Evolutionary conservation across 1,140 invertebrate genomes (phyloP), one percentile per base, ranked within the genome.

Genomic region (Bombus huntii): DNA sequence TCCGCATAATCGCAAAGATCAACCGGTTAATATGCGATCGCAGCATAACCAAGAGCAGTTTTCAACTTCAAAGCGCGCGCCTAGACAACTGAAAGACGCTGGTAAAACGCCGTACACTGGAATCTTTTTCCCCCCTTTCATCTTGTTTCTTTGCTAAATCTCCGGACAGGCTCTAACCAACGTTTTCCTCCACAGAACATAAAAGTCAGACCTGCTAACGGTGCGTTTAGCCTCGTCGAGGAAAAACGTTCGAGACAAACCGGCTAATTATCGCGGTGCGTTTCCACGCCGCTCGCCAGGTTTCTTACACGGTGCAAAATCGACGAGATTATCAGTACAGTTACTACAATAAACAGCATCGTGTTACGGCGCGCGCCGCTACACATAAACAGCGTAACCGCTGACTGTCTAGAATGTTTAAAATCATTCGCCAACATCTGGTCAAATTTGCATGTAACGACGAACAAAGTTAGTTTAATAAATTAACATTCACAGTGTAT

Each of bases 241-340:
- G 62, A 85, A 85, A 85, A 85, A 42, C 83, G 25, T 53, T 72
- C 53, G 31, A 65, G 77, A 72, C 53, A 44, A 85, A 80, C 57
- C 77, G 53, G 77, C 83, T 85, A 85, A 85, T 80, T 85, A 85
- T 85, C 83, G 83, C 76, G 22, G 39, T 47, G 31, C 37, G 31
- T 78, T 62, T 72, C 76, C 44, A 71, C 76, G 25, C 53, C 37
- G 25, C 53, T 4, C 39, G 42, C 2, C 42, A 8, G 1, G 66
- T 62, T 53, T 79, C 47, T 79, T 47, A 25, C 53, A 4, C 31
- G 25, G 42, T 57, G 77, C 73, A 85, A 85, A 85, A 79, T 72
- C 31, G 42, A 37, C 53, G 25, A 59, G 83, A 85, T 80, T 80
- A 85, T 80, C n/a, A 77, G 76, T 62, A 72, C 28, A 62, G 83